These are phyloP conservation scores for Eupithecia dodoneata DNA, from an alignment of 2,888 invertebrate species.

Conservation along the genomic window DNA sequence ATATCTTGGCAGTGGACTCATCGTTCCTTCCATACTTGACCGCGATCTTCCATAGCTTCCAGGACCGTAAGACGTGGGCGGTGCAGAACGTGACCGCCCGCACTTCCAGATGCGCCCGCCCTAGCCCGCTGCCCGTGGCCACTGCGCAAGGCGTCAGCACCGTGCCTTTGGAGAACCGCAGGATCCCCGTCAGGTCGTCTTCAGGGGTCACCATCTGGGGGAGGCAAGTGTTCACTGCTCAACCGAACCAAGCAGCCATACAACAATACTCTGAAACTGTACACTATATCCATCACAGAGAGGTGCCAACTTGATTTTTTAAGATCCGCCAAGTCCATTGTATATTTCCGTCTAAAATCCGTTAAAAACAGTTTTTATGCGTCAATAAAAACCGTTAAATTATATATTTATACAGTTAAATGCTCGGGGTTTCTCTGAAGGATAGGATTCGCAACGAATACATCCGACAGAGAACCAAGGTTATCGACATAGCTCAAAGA, in stretches of 20 bases:
- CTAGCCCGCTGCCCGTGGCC: constrained; percentile 55
- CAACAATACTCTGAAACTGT: not conserved
- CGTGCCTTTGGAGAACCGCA: constrained; percentile 71
- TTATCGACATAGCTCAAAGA: no score
- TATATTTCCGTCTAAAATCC: no score
- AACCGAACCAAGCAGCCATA: not conserved
- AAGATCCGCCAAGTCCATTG: no score
- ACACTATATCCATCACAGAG: not conserved
- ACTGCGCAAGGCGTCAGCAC: constrained; percentile 61
- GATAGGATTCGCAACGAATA: no score
- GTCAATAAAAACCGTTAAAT: no score
- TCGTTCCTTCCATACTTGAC: constrained; percentile 56
- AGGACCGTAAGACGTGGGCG: constrained; percentile 61
- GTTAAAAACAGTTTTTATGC: no score
- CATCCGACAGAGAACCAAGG: no score
- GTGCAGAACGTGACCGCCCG: constrained; percentile 75
- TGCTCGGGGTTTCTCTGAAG: no score
- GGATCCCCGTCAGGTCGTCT: constrained; percentile 69
- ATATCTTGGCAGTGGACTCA: constrained; percentile 53
- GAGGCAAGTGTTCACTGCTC: not conserved
- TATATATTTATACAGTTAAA: no score
- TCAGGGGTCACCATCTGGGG: constrained; percentile 72
- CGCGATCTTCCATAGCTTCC: constrained; percentile 63
- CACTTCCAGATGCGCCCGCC: constrained; percentile 61
- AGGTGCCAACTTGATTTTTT: no score